Percentiles rank a stretch among this genome's conserved stretches.
phyloP scores from a whole-genome alignment of 2,113 vertebrate species.

The Prionailurus viverrinus region DNA sequence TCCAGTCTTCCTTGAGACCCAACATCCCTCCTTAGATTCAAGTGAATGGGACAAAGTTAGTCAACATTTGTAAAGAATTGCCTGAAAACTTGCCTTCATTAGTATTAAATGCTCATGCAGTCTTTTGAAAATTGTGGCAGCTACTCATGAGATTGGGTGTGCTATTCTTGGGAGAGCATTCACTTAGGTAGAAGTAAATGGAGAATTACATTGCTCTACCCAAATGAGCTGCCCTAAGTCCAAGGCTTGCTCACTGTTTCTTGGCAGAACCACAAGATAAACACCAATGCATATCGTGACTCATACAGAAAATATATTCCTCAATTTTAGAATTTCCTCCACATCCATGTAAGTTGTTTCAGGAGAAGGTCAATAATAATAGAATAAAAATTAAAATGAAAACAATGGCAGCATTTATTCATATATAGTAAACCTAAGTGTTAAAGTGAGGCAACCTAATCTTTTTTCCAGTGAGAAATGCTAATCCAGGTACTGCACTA shows the following conservation, averaged over 20 bases:
- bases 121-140: slow-evolving; percentile 50
- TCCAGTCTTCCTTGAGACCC: neutral
- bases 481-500: slow-evolving; percentile 60
- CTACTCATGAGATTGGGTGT: neutral
- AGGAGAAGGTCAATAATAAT: slow-evolving; percentile 39
- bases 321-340: slow-evolving; percentile 50
- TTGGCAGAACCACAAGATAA: slow-evolving; percentile 53
- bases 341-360: neutral
- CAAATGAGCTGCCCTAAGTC: neutral
- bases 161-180: neutral
- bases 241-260: slow-evolving; percentile 3
- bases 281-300: neutral
- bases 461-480: slow-evolving; percentile 74
- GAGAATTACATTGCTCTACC: neutral
- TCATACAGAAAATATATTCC: slow-evolving; percentile 40
- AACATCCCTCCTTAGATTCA: neutral
- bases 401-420: slow-evolving; percentile 19
- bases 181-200: neutral
- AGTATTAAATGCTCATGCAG: neutral
- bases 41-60: neutral
- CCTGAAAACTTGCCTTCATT: slow-evolving; percentile 4
- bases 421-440: neutral
- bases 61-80: slow-evolving; percentile 14
- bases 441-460: slow-evolving; percentile 57
- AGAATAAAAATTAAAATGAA: slow-evolving; percentile 59